Evolutionary conservation across 2,888 invertebrate species (phyloP).

Genomic region (Cryptocephalus primarius): DNA sequence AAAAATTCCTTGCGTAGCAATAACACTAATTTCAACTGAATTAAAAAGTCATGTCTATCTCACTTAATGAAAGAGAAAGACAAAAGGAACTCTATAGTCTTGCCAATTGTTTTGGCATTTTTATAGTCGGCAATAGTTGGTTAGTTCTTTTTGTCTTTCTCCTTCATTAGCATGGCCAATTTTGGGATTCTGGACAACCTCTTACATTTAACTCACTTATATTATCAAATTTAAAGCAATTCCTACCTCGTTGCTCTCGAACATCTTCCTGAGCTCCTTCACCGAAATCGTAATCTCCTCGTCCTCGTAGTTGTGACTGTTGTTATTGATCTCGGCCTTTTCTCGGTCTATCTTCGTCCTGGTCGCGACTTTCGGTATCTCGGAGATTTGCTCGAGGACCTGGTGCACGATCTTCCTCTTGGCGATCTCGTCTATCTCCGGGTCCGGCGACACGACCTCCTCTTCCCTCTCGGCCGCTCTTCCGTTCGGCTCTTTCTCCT

Average conservation of each 20-base stretch:
- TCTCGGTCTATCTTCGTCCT: constrained; percentile 1
- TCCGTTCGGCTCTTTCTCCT: neutral
- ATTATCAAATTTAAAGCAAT: neutral
- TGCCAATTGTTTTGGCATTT: too few relatives aligned
- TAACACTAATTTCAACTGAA: too few relatives aligned
- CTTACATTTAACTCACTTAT: too few relatives aligned
- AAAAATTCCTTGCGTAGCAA: too few relatives aligned
- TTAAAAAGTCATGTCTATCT: too few relatives aligned
- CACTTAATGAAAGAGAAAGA: too few relatives aligned
- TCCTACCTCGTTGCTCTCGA: constrained; percentile 26
- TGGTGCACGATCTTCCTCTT: constrained; percentile 17
- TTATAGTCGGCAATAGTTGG: too few relatives aligned
- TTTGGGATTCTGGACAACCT: too few relatives aligned
- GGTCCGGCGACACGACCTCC: constrained; percentile 4
- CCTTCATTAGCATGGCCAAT: too few relatives aligned
- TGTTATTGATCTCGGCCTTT: neutral
- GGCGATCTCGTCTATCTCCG: constrained; percentile 14
- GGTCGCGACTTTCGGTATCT: constrained; percentile 4
- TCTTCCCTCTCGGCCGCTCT: neutral
- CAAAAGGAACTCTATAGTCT: too few relatives aligned
- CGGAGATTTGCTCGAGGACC: constrained; percentile 24
- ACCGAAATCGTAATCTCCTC: constrained; percentile 21
- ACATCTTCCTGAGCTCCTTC: constrained; percentile 24
- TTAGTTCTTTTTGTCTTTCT: too few relatives aligned
- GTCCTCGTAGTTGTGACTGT: constrained; percentile 2